Evolutionary conservation across 1,140 invertebrate genomes (phyloP), one percentile per base, ranked within the genome.

Genomic region (Muscidifurax raptorellus): DNA sequence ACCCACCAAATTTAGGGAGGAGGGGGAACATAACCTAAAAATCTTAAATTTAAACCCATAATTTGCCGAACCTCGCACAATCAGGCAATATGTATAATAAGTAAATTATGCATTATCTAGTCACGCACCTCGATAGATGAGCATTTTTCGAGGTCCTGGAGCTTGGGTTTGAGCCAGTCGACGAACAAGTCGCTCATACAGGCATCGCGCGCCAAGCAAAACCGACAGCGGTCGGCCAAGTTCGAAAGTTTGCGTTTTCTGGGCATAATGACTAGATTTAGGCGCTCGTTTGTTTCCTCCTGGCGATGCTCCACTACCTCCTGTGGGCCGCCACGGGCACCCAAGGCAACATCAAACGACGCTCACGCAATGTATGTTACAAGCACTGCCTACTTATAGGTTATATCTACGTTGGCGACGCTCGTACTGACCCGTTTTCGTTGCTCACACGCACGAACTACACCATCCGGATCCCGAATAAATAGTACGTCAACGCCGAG

Each of bases 141-240:
- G 6, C 90, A 91, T 66, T 88, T 87, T 0, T 82, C 82, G 5
- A 93, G 81, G 74, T 93, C 89, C 36, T 91, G 86, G 15, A 83
- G 36, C 77, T 89, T 89, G 13, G 72, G 64, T 32, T 86, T 82
- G 1, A 92, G 15, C 18, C 83, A 66, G 25, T 89, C 87, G 0
- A 85, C 85, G 32, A 90, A 90, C 0, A 93, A 52, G 72, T 90
- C 80, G 32, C 86, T 89, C 90, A 92, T 91, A 27, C 87, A 88
- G 15, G 88, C 89, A 9, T 91, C 83, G 2, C 91, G 88, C 44
- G 84, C 47, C 5, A 93, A 86, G 67, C 92, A 93, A 72, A 93
- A 80, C 10, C 92, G 89, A 81, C 92, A 93, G 36, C 89, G 88
- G 7, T 89, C 86, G 32, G 83, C 83, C 28, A 90, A 28, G 47